phyloP scores from a whole-genome alignment of 2,888 invertebrate genomes.

The Sympetrum striolatum region DNA sequence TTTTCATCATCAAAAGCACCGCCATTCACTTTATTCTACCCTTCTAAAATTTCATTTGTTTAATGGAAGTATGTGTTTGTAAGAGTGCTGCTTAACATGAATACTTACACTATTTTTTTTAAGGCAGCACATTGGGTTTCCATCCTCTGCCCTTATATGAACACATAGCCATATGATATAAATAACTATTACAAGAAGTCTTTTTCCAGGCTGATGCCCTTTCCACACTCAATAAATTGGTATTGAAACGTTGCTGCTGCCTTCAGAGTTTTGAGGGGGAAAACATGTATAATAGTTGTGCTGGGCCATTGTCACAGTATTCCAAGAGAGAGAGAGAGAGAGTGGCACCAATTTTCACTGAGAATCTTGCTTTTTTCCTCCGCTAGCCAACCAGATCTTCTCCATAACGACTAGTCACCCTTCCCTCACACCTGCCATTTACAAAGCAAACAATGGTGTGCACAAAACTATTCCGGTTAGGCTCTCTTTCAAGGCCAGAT shows the following conservation, averaged over 20 bases:
- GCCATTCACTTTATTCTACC: constrained; percentile 41
- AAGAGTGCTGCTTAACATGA: constrained; percentile 41
- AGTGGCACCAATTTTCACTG: constrained; percentile 41
- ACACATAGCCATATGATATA: constrained; percentile 44
- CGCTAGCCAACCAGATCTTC: constrained; percentile 21
- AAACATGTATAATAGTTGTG: constrained; percentile 34
- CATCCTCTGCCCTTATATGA: constrained; percentile 38
- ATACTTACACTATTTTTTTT: constrained; percentile 39
- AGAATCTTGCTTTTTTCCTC: constrained; percentile 13
- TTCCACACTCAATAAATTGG: constrained; percentile 32
- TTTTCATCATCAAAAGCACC: constrained; percentile 43
- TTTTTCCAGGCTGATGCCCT: constrained; percentile 37
- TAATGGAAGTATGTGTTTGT: constrained; percentile 43
- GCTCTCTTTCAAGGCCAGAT: constrained; percentile 19
- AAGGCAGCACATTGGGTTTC: constrained; percentile 37
- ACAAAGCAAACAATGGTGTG: constrained; percentile 26
- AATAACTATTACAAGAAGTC: constrained; percentile 44
- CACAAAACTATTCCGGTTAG: neutral
- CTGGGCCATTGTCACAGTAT: constrained; percentile 38
- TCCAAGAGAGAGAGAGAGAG: constrained; percentile 40
- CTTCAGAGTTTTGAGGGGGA: constrained; percentile 29
- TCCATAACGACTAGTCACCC: neutral
- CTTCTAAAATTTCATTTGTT: constrained; percentile 31
- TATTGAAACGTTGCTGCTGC: constrained; percentile 30
- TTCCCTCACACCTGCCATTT: constrained; percentile 36